phyloP scores from a whole-genome alignment of 2,797 vertebrate genomes.

The Sebastes oblongus region DNA sequence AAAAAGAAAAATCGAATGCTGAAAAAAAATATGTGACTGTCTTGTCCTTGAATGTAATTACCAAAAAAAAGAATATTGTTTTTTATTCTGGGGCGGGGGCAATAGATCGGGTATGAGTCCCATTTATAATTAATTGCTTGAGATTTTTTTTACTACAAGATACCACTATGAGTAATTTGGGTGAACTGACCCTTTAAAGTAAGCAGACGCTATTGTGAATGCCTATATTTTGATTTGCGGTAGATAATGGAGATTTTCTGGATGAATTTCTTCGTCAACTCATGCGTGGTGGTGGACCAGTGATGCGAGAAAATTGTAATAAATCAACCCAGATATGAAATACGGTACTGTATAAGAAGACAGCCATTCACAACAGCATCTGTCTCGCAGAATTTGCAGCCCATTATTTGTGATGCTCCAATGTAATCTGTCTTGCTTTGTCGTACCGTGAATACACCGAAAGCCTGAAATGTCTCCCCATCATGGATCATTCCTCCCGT shows the following conservation, averaged over 20 bases:
- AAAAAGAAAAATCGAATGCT: not conserved
- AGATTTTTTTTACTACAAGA: not conserved
- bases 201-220: not conserved
- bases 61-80: not conserved
- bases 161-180: not conserved
- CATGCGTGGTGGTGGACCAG: not conserved
- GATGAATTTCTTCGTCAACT: constrained; percentile 22
- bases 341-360: not conserved
- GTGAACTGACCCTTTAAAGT: constrained; percentile 2
- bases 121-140: not conserved
- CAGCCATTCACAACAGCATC: constrained; percentile 20
- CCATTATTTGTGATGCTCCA: constrained; percentile 23
- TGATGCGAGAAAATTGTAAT: constrained; percentile 28
- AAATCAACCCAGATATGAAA: constrained; percentile 37
- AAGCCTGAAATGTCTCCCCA: constrained; percentile 7
- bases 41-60: not conserved
- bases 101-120: not conserved
- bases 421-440: constrained; percentile 42
- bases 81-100: not conserved
- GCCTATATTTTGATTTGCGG: not conserved
- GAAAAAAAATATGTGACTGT: not conserved
- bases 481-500: constrained; percentile 14
- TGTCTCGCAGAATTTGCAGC: constrained; percentile 16
- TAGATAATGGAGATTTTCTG: constrained; percentile 23
- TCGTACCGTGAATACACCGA: constrained; percentile 23